These are phyloP conservation scores for Dyspetes luteomarginatus DNA, from an alignment of 2,888 invertebrate genomes.

Conservation along the genomic window DNA sequence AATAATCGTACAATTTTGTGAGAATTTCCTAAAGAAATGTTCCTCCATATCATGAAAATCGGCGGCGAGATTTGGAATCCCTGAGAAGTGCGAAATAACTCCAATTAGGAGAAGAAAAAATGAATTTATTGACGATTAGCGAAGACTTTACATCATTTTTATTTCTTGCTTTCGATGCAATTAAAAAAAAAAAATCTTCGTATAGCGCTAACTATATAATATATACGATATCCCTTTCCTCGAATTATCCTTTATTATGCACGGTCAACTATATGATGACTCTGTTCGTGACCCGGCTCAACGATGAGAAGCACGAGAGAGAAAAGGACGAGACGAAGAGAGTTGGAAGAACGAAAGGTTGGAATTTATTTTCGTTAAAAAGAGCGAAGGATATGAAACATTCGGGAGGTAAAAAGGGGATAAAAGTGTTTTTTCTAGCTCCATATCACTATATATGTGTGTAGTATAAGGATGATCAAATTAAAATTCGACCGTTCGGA, in stretches of 20 bases:
- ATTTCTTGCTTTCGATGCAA: constrained; percentile 47
- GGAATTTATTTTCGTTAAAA: constrained; percentile 57
- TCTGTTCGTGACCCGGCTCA: constrained; percentile 54
- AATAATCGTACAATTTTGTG: too few relatives aligned
- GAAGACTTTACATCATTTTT: constrained; percentile 23
- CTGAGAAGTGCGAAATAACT: background rate
- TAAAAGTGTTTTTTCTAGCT: constrained; percentile 28
- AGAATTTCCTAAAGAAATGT: too few relatives aligned
- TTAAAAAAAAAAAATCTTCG: constrained; percentile 47
- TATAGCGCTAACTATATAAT: constrained; percentile 30
- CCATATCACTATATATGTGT: too few relatives aligned
- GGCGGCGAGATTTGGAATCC: too few relatives aligned
- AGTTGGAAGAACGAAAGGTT: constrained; percentile 5
- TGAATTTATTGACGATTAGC: constrained; percentile 20
- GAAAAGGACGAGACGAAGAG: background rate
- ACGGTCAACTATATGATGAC: constrained; percentile 55
- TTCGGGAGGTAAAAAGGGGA: constrained; percentile 28
- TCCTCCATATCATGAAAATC: too few relatives aligned
- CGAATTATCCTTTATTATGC: constrained; percentile 64
- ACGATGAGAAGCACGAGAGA: constrained; percentile 8
- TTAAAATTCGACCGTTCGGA: constrained; percentile 65
- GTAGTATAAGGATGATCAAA: constrained; percentile 63
- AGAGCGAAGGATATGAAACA: constrained; percentile 11
- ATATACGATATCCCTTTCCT: constrained; percentile 40
- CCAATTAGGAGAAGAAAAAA: constrained; percentile 14